phyloP scores from a whole-genome alignment of 2,797 vertebrate species.

The Scyliorhinus canicula region DNA sequence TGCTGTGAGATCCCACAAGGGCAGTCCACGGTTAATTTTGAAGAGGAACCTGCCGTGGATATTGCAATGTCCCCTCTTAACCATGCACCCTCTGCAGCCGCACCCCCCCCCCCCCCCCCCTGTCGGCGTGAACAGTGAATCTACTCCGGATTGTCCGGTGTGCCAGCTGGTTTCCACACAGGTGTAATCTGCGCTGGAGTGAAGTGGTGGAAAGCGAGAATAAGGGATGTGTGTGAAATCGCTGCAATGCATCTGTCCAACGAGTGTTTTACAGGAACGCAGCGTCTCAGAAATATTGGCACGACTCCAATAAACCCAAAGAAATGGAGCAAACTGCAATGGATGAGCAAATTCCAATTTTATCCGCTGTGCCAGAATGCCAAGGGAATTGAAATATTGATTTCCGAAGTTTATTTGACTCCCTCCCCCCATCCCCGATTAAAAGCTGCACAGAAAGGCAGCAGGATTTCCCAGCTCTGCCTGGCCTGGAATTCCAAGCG shows the following conservation, averaged over 20 bases:
- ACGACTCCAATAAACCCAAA: not conserved
- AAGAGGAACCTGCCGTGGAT: not conserved
- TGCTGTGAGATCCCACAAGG: not conserved
- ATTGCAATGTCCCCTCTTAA: not conserved
- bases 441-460: no score
- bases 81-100: not conserved
- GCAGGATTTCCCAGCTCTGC: not conserved
- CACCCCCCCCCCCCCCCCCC: no score
- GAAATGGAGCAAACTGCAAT: no score
- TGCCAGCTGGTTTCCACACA: not conserved
- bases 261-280: not conserved
- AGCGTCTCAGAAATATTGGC: no score
- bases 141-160: no score
- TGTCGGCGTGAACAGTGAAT: no score
- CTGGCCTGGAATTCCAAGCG: slow-evolving; percentile 31
- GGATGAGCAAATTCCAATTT: not conserved
- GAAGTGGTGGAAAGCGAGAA: no score
- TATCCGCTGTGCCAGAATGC: not conserved
- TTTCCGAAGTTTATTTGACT: not conserved
- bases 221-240: no score
- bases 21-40: not conserved
- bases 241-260: not conserved
- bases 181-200: not conserved
- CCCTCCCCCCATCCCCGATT: not conserved
- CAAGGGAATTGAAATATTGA: not conserved